Conservation (phyloP, 2,797 vertebrate species). For the Phrynocephalus guinanensis region DNA sequence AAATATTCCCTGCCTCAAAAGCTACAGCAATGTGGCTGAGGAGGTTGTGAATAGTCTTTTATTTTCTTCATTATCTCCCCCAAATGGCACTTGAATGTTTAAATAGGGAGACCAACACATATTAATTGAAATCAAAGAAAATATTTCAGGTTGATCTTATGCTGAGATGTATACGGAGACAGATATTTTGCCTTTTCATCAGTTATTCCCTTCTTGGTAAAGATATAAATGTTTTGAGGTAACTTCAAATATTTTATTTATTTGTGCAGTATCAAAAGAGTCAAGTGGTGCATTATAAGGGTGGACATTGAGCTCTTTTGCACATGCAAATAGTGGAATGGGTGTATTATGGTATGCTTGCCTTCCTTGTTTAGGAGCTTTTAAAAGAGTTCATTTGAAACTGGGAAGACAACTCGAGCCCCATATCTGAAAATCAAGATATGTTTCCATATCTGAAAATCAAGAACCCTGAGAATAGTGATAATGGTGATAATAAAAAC, state of each 20-base stretch:
- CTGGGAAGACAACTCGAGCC: no score
- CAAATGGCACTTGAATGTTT: slow-evolving; percentile 42
- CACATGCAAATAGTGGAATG: neutral
- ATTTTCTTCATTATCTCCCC: slow-evolving; percentile 42
- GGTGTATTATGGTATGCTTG: neutral
- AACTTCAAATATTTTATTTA: neutral
- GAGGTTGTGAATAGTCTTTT: slow-evolving; percentile 14
- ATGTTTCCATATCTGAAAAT: no score
- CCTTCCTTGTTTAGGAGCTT: neutral
- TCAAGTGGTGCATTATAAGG: neutral
- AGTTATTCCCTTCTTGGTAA: neutral
- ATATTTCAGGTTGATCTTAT: neutral
- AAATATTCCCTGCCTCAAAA: slow-evolving; percentile 68
- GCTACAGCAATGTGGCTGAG: slow-evolving; percentile 67
- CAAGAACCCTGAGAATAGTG: no score
- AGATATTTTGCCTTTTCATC: neutral
- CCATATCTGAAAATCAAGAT: no score
- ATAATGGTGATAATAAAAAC: no score
- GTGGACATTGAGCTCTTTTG: neutral
- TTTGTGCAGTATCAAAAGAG: neutral
- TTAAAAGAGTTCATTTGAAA: no score
- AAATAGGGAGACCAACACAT: neutral
- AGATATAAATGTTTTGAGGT: slow-evolving; percentile 1
- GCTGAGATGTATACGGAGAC: neutral
- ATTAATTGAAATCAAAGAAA: neutral